These are phyloP conservation scores for Archilochus colubris DNA, from an alignment of 2,113 vertebrate genomes.

Conservation along the genomic window DNA sequence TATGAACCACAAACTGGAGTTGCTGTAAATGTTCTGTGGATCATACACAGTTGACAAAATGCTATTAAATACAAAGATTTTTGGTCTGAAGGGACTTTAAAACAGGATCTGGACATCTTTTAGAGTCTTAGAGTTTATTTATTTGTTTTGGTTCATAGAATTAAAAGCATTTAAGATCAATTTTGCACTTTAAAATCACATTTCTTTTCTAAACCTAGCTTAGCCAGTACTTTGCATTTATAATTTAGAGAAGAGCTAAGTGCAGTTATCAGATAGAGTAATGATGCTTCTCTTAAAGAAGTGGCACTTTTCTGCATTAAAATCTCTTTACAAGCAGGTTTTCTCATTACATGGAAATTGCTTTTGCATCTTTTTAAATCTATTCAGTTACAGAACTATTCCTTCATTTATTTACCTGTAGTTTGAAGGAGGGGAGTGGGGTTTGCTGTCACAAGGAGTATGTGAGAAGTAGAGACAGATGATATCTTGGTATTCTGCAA, in stretches of 20 bases:
- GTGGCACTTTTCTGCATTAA: not conserved
- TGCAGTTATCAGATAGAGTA: not conserved
- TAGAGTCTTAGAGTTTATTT: not conserved
- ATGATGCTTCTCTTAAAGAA: not conserved
- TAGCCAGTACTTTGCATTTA: not conserved
- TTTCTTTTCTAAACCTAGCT: not conserved
- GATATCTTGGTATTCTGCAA: not conserved
- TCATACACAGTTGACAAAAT: not conserved
- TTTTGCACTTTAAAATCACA: not conserved
- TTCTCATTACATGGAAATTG: not conserved
- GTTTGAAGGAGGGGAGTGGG: not conserved
- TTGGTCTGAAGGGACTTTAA: not conserved
- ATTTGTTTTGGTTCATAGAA: not conserved
- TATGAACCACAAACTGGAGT: not conserved
- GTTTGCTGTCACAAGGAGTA: not conserved
- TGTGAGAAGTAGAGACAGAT: not conserved
- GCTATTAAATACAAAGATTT: not conserved
- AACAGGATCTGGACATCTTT: not conserved
- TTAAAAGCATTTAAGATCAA: not conserved
- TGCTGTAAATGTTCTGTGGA: not conserved
- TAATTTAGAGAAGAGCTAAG: not conserved
- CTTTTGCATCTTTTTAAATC: not conserved
- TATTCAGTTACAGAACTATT: not conserved
- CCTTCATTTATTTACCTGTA: not conserved
- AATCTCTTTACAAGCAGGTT: not conserved